Evolutionary conservation across 1,140 invertebrate species (phyloP), one percentile per base, ranked within the genome.

Genomic region (Laodelphax striatellus): DNA sequence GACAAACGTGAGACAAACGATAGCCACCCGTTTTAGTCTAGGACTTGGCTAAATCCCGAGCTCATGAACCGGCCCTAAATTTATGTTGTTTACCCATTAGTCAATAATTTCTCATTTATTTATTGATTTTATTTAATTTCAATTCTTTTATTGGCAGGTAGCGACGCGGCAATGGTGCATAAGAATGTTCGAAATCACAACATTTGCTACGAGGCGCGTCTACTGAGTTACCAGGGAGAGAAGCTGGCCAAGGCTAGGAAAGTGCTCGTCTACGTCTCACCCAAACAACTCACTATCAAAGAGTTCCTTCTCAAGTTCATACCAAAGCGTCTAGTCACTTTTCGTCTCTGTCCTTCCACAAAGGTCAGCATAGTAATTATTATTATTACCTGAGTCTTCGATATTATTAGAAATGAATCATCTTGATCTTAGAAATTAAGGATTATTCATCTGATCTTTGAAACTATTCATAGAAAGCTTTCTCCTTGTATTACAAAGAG

Each of bases 281-380:
- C 88, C 21, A 92, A 94, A 74, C 88, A 93, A 76, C 75, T 93
- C 42, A 92, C 89, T 31, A 83, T 97, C 66, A 94, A 94, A 75
- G 92, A 96, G 76, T 91, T 90, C 77, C 81, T 94, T 62, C 76
- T 95, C 58, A 92, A 90, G 76, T 88, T 97, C 69, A 91, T 96
- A 70, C 92, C 91, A 41, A 94, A 93, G 73, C 79, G 91, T 64
- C 77, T 96, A 55, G 89, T 86, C 56, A 92, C 92, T n/a, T 96
- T 94, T 75, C 81, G 93, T 24, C 79, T 97, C 46, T 95, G 91
- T 73, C 92, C 93, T 19, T 92, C 89, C 22, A 94, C 91, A 54
- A 93, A 92, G 78, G 86, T 90, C 76, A 74, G 58, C 41, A 38
- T n/a, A n/a, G n/a, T n/a, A n/a, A n/a, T n/a, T n/a, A 57, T 13